Conservation (phyloP, 1,140 invertebrate genomes). For the Conus betulinus region DNA sequence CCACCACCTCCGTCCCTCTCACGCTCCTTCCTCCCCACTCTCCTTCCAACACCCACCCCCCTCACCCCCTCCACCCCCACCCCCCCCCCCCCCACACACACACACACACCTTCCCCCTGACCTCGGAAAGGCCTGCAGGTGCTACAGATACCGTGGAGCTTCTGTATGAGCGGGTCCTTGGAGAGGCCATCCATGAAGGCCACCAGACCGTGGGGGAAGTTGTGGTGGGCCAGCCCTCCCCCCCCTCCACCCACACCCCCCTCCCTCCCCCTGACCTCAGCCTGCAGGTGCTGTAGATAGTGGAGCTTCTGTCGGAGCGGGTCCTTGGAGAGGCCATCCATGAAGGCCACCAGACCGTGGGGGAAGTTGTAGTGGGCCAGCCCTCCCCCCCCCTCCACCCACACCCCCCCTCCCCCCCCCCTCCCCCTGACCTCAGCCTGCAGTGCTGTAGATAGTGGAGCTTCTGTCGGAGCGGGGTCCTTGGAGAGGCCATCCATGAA, state of each 20-base stretch:
- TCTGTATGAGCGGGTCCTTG: too few relatives aligned
- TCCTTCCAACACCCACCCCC: too few relatives aligned
- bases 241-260: too few relatives aligned
- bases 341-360: slow-evolving; percentile 97
- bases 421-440: slow-evolving; percentile 97
- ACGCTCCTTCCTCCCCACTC: too few relatives aligned
- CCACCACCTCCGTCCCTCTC: too few relatives aligned
- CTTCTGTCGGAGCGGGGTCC: slow-evolving; percentile 99
- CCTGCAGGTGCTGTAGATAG: slow-evolving; percentile 79
- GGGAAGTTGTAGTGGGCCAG: slow-evolving; percentile 99
- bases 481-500: slow-evolving; percentile 98
- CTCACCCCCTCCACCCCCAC: too few relatives aligned
- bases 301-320: background rate
- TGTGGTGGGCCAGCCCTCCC: slow-evolving; percentile 99
- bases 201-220: slow-evolving; percentile 98
- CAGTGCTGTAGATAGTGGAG: slow-evolving; percentile 99
- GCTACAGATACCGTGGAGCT: too few relatives aligned
- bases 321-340: slow-evolving; percentile 85
- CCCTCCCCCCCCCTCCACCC: too few relatives aligned
- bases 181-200: slow-evolving; percentile 98
- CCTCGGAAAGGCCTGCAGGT: too few relatives aligned
- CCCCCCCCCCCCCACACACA: background rate
- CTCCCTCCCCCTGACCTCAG: slow-evolving; percentile 79
- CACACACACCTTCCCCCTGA: too few relatives aligned
- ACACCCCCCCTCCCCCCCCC: too few relatives aligned